Evolutionary conservation across 2,888 invertebrate genomes (phyloP), one percentile per base, ranked within the genome.

Genomic region (Sphaerophoria taeniata): DNA sequence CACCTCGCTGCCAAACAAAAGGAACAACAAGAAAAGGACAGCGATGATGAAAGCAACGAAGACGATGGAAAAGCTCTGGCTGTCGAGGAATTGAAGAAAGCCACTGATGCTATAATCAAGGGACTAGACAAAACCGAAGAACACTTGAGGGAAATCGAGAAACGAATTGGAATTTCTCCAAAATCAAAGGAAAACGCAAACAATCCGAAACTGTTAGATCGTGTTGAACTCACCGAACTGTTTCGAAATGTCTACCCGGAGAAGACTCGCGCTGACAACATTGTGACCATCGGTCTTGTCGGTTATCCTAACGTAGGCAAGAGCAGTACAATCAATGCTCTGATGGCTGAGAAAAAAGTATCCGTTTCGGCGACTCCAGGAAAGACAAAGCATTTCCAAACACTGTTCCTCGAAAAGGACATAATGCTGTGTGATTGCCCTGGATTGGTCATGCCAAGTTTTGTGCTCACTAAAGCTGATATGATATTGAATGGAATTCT

Each of bases 241-340:
- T 94, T 98, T 78, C 95, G 94, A 88, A 93, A 92, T 7, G 92
- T 96, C 24, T 94, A 95, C 78, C 91, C 88, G 4, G 93, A 93
- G 0, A 84, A 87, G 0, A 92, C 93, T 90, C 91, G 91, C 90
- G 92, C 92, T 31, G 89, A 92, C 39, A 92, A 93, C n/a, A 90
- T 95, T 39, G 94, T 96, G 6, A 97, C 97, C n/a, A 95, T 98
- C 77, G 98, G 98, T 6, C 94, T 98, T 91, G 98, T 99, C 77
- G 99, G 99, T 1, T 99, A 99, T 93, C 99, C 99, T 0, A 99
- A 99, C 93, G 99, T 99, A 0, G 99, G 99, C n/a, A 99, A 99
- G 92, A 99, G 99, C 92, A 99, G 99, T 82, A 98, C 99, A 7
- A 98, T 99, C 80, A 99, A 99, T 93, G 94, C 98, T 16, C 92